These are phyloP conservation scores for Heteronetta atricapilla DNA, from an alignment of 2,113 vertebrate species.

Conservation along the genomic window DNA sequence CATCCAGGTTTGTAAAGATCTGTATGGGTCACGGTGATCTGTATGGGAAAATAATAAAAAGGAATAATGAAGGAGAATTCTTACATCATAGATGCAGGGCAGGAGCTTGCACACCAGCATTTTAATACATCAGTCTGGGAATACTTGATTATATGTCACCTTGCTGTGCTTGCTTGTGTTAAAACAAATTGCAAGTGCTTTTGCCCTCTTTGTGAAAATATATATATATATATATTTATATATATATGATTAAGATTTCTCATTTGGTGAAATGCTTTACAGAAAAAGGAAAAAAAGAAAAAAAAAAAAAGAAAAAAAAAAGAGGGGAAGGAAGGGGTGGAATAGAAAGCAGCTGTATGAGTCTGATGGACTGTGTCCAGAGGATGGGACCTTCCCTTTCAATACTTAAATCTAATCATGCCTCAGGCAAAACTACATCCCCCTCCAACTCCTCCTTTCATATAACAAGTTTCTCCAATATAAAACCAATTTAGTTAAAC, in stretches of 20 bases:
- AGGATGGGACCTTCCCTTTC: slow-evolving; percentile 3
- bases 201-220: background rate
- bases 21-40: background rate
- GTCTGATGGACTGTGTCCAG: background rate
- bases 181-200: slow-evolving; percentile 12
- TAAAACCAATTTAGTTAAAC: slow-evolving; percentile 59
- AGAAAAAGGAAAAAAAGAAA: background rate
- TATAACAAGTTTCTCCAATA: slow-evolving; percentile 44
- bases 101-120: background rate
- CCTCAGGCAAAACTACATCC: slow-evolving; percentile 13
- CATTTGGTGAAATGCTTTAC: slow-evolving; percentile 6
- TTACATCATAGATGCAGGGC: slow-evolving; percentile 1
- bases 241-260: slow-evolving; percentile 31
- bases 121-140: slow-evolving; percentile 31
- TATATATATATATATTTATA: too few relatives aligned
- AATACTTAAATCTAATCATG: slow-evolving; percentile 3
- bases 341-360: background rate
- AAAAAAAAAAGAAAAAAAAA: rapidly evolving
- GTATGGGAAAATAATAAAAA: slow-evolving; percentile 17
- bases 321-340: rapidly evolving
- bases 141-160: slow-evolving; percentile 33
- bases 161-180: background rate
- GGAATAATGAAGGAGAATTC: slow-evolving; percentile 2
- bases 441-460: background rate
- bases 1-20: background rate